phyloP scores from a whole-genome alignment of 2,888 invertebrate species.

The Bugulina stolonifera region DNA sequence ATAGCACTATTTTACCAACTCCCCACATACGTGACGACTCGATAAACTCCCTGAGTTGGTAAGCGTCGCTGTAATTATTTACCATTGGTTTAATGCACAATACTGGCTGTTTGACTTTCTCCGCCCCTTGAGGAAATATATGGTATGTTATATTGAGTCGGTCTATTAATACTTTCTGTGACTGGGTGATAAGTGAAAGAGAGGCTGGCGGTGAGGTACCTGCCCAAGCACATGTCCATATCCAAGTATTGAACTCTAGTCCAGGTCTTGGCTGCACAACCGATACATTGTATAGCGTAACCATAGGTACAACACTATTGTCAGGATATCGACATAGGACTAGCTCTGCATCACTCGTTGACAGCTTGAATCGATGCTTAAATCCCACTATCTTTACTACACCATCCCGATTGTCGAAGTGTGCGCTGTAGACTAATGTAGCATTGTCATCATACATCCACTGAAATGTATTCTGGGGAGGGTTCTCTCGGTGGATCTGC shows the following conservation, averaged over 20 bases:
- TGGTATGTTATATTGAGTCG: conserved; percentile 7
- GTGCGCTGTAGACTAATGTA: not conserved
- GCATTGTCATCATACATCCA: not conserved
- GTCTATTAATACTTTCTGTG: not conserved
- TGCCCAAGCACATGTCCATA: not conserved
- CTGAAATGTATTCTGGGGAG: not conserved
- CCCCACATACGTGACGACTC: conserved; percentile 14
- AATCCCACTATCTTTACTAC: conserved; percentile 10
- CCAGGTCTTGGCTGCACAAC: not conserved
- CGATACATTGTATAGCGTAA: conserved; percentile 20
- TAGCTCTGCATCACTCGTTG: not conserved
- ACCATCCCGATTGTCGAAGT: conserved; percentile 11
- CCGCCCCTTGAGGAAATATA: not conserved
- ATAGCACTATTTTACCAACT: conserved; percentile 15
- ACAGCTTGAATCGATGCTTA: conserved; percentile 6
- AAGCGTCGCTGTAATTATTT: not conserved
- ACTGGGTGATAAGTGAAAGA: not conserved
- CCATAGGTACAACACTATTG: not conserved
- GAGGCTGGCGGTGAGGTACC: not conserved
- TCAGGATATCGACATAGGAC: conserved; percentile 5
- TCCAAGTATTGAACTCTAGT: conserved; percentile 15
- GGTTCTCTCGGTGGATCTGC: not conserved
- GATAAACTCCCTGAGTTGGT: conserved; percentile 19
- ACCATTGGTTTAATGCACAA: conserved; percentile 21
- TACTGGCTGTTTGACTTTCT: conserved; percentile 14